Conservation (phyloP, 2,888 invertebrate species). For the Clunio marinus region DNA sequence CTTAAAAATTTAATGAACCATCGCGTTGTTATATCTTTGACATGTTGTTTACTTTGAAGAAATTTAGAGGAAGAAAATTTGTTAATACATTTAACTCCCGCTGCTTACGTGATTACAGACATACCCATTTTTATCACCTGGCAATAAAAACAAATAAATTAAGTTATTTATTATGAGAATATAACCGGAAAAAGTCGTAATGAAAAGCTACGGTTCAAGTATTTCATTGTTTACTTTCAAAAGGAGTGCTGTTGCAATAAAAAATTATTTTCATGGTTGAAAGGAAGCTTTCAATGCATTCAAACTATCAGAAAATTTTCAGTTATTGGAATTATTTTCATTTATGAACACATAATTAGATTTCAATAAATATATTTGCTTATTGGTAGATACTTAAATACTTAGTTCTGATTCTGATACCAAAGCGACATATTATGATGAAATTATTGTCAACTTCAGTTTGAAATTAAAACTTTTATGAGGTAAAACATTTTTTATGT, state of each 20-base stretch:
- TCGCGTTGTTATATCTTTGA: no score
- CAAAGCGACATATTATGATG: no score
- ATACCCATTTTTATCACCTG: constrained; percentile 13
- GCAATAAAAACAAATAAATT: constrained; percentile 26
- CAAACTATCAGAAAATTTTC: no score
- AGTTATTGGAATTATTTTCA: no score
- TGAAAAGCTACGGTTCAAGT: background rate
- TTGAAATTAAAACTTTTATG: no score
- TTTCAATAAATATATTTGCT: no score
- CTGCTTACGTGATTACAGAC: background rate
- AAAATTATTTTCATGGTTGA: background rate
- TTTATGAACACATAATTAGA: no score
- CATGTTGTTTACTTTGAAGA: background rate
- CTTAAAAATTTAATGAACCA: background rate
- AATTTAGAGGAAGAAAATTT: background rate
- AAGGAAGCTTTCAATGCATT: no score
- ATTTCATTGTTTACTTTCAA: background rate
- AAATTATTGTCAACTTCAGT: no score
- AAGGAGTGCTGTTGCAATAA: background rate
- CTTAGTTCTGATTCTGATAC: no score
- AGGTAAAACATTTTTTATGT: no score
- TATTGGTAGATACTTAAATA: no score
- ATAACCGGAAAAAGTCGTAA: constrained; percentile 21
- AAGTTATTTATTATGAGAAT: constrained; percentile 31
- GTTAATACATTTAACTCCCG: background rate